phyloP scores from a whole-genome alignment of 1,140 invertebrate species.

The Helicoverpa zea region DNA sequence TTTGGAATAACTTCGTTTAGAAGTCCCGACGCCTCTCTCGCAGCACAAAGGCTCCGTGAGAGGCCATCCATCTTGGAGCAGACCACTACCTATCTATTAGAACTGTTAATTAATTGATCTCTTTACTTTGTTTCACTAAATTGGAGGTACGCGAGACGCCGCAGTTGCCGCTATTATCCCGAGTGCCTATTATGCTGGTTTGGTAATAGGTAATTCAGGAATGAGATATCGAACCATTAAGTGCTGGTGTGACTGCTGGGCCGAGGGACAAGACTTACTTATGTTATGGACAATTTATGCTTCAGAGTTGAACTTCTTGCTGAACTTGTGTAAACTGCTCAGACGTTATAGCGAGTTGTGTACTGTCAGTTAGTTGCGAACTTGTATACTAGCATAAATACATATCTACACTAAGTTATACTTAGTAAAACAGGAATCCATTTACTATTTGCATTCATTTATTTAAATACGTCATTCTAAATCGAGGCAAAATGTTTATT shows the following conservation, averaged over 20 bases:
- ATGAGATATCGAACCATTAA: constrained; percentile 14
- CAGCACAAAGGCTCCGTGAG: not conserved
- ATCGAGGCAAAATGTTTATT: too few species aligned
- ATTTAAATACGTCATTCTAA: too few species aligned
- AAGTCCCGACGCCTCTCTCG: not conserved
- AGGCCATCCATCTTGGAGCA: constrained; percentile 34
- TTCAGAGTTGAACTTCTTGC: too few species aligned
- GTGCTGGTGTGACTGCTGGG: not conserved
- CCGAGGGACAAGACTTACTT: too few species aligned
- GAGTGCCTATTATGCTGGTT: constrained; percentile 16
- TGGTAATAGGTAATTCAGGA: constrained; percentile 33
- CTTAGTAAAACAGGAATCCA: too few species aligned
- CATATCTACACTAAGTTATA: too few species aligned
- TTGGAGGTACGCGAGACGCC: constrained; percentile 8
- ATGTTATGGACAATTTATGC: too few species aligned
- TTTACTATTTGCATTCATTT: too few species aligned
- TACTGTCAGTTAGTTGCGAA: too few species aligned
- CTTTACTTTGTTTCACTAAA: constrained; percentile 40
- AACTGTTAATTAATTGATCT: constrained; percentile 46
- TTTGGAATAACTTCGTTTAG: not conserved
- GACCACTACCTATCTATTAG: constrained; percentile 25
- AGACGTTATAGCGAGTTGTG: too few species aligned
- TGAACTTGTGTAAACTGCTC: too few species aligned
- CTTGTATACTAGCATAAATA: too few species aligned
- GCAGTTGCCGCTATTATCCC: constrained; percentile 9